Percentiles rank a stretch among this genome's conserved stretches.
Conservation (phyloP, 2,113 vertebrate genomes). For the Microcebus griseorufus region DNA sequence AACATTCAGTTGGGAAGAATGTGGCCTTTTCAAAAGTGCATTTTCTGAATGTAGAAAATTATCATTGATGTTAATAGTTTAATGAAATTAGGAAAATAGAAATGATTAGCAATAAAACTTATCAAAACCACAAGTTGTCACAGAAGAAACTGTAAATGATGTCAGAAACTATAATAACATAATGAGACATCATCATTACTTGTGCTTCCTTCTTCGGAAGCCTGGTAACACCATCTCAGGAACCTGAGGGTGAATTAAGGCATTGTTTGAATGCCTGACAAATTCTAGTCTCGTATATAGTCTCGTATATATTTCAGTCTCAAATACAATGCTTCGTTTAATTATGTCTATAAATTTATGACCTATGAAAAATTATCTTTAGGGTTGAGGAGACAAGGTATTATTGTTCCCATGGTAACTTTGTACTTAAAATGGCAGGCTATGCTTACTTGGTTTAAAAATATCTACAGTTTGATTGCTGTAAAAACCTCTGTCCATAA, state of each 20-base stretch:
- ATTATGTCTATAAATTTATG: constrained; percentile 32
- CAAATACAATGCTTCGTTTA: neutral
- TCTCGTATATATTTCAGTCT: neutral
- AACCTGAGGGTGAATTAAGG: neutral
- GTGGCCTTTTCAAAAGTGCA: constrained; percentile 28
- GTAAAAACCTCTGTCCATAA: constrained; percentile 29
- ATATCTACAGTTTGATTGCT: constrained; percentile 31
- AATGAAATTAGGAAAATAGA: constrained; percentile 18
- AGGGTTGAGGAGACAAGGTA: constrained; percentile 4
- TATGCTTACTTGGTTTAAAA: constrained; percentile 49
- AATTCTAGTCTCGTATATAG: neutral
- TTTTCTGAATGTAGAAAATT: constrained; percentile 26
- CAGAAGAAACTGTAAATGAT: neutral
- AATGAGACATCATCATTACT: neutral
- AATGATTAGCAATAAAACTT: neutral
- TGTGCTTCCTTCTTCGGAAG: neutral
- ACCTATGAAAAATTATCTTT: constrained; percentile 42
- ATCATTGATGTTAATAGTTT: neutral
- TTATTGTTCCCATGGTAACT: constrained; percentile 62
- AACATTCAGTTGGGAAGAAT: constrained; percentile 8
- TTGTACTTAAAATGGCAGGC: constrained; percentile 56
- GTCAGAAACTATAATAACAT: neutral
- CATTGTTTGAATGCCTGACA: neutral
- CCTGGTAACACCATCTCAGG: neutral
- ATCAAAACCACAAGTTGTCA: neutral